Evolutionary conservation across 2,113 vertebrate genomes (phyloP).

Genomic region (Cheirogaleus medius): DNA sequence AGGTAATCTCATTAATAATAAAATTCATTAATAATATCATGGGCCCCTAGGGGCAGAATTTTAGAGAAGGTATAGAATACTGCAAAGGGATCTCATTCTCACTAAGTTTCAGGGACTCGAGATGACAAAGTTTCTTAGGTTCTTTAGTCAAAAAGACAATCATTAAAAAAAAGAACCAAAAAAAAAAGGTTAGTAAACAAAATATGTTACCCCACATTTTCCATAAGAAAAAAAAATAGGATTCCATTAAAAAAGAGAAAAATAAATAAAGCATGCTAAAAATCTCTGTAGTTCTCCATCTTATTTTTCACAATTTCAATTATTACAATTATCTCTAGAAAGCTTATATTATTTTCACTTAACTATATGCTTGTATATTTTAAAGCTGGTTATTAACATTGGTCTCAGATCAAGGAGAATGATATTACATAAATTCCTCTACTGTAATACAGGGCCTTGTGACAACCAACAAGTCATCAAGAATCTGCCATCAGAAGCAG

Average conservation of each 20-base stretch:
- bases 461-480: neutral
- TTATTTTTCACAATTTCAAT: slow-evolving; percentile 46
- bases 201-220: slow-evolving; percentile 14
- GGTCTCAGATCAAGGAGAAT: slow-evolving; percentile 1
- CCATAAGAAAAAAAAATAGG: neutral
- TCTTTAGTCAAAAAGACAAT: slow-evolving; percentile 16
- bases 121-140: neutral
- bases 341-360: slow-evolving; percentile 37
- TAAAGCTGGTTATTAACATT: slow-evolving; percentile 44
- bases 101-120: slow-evolving; percentile 8
- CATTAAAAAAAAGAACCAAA: neutral
- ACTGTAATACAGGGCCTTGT: neutral
- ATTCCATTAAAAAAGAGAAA: slow-evolving; percentile 1
- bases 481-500: neutral
- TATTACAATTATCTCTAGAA: slow-evolving; percentile 47
- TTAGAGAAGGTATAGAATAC: neutral
- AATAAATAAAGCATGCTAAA: slow-evolving; percentile 23
- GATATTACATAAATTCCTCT: neutral
- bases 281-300: neutral
- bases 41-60: neutral
- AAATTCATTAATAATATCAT: neutral
- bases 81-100: slow-evolving; percentile 17
- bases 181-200: neutral
- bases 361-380: slow-evolving; percentile 39
- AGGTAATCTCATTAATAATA: slow-evolving; percentile 14